These are phyloP conservation scores for Rhopalosiphum nymphaeae DNA, from an alignment of 2,888 invertebrate genomes.

Conservation along the genomic window DNA sequence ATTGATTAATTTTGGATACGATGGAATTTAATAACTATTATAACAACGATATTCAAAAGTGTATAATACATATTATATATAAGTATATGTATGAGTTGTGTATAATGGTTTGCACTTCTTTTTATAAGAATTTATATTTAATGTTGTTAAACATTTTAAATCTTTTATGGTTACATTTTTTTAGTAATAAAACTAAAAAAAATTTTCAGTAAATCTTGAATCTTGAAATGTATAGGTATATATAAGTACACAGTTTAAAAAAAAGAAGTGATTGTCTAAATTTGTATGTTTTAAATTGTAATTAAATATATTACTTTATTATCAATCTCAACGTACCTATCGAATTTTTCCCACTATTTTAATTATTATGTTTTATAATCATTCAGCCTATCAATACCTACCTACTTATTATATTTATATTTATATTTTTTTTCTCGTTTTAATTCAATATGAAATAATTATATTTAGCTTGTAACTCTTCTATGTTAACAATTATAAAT, in stretches of 20 bases:
- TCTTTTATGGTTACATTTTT: neutral
- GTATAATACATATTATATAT: neutral
- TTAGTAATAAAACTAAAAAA: neutral
- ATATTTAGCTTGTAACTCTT: neutral
- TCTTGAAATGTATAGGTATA: neutral
- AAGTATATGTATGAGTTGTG: neutral
- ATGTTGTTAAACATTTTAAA: neutral
- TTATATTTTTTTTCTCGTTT: neutral
- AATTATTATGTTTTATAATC: neutral
- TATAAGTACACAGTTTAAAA: neutral
- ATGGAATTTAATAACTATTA: neutral
- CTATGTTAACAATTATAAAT: neutral
- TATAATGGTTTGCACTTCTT: neutral
- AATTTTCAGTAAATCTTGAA: neutral
- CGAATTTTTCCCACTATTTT: neutral
- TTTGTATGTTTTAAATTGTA: neutral
- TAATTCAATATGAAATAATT: neutral
- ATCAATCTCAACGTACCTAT: neutral
- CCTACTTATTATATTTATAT: too few species aligned
- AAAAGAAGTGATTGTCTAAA: neutral
- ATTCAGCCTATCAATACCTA: neutral
- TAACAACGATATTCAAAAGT: neutral
- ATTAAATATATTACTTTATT: neutral
- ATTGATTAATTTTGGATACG: neutral
- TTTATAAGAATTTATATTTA: neutral